A percentile compares a stretch with the other conserved stretches of the same genome.
Conservation (phyloP, 2,113 vertebrate species). For the Etheostoma spectabile region DNA sequence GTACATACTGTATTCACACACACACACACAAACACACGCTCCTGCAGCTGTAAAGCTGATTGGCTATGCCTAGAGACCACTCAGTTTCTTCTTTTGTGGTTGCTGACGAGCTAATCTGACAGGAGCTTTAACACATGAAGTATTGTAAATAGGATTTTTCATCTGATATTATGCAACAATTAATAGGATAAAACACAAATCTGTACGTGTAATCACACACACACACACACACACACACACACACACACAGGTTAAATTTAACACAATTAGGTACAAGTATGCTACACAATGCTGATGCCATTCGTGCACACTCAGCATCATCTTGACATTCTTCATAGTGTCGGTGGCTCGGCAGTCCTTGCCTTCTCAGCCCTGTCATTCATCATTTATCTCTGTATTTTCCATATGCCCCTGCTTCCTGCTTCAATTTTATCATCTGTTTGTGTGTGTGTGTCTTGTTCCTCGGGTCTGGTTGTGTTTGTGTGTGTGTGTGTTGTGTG, state of each 20-base stretch:
- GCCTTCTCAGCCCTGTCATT: constrained; percentile 43
- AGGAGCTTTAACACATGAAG: constrained; percentile 46
- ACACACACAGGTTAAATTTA: constrained; percentile 9
- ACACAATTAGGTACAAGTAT: background rate
- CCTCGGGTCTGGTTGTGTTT: too few relatives aligned
- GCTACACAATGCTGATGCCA: background rate
- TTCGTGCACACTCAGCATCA: background rate
- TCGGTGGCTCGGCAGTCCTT: constrained; percentile 26
- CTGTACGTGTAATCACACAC: background rate
- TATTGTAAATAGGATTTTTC: background rate
- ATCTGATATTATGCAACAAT: constrained; percentile 9
- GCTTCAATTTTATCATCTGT: too few relatives aligned
- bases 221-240: background rate
- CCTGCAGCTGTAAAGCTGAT: constrained; percentile 31
- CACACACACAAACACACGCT: constrained; percentile 12
- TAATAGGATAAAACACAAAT: constrained; percentile 22
- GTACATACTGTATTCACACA: background rate
- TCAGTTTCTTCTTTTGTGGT: constrained; percentile 49
- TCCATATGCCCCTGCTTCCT: too few relatives aligned
- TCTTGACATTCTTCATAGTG: constrained; percentile 10
- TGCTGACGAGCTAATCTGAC: constrained; percentile 67
- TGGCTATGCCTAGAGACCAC: constrained; percentile 38
- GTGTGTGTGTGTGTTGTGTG: constrained; percentile 11
- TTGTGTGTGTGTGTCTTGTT: too few relatives aligned
- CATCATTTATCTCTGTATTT: too few relatives aligned